phyloP scores from a whole-genome alignment of 2,888 invertebrate genomes.

The Autographa pulchrina region DNA sequence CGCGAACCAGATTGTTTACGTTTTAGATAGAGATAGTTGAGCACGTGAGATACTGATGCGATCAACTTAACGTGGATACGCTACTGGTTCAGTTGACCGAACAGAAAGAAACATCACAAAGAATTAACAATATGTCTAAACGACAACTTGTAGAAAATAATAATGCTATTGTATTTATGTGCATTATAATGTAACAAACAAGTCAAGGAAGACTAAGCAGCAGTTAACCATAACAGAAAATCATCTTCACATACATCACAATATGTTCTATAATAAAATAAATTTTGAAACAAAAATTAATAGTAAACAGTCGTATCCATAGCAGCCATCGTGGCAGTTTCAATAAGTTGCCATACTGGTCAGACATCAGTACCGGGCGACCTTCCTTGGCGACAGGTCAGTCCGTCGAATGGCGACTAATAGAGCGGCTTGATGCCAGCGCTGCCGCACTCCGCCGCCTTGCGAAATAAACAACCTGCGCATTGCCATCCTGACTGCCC shows the following conservation, averaged over 20 bases:
- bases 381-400: constrained; percentile 86
- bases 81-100: constrained; percentile 26
- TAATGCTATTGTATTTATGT: too few species aligned
- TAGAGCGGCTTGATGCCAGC: constrained; percentile 69
- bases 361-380: constrained; percentile 81
- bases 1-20: constrained; percentile 86
- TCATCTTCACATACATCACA: too few species aligned
- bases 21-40: constrained; percentile 85
- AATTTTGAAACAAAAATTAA: background rate
- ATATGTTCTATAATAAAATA: background rate
- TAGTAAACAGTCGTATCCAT: constrained; percentile 60
- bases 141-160: too few species aligned
- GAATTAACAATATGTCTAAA: background rate
- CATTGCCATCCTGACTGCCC: constrained; percentile 38
- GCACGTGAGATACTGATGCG: constrained; percentile 72
- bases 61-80: constrained; percentile 67
- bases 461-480: constrained; percentile 64
- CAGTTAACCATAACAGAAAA: too few species aligned
- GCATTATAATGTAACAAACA: too few species aligned
- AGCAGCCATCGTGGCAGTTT: constrained; percentile 62
- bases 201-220: too few species aligned
- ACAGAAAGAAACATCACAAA: background rate
- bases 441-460: constrained; percentile 48
- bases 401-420: constrained; percentile 70
- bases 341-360: constrained; percentile 81